Percentiles rank a stretch among this genome's conserved stretches.
These are phyloP conservation scores for Pao palembangensis DNA, from an alignment of 2,113 vertebrate genomes.

Conservation along the genomic window DNA sequence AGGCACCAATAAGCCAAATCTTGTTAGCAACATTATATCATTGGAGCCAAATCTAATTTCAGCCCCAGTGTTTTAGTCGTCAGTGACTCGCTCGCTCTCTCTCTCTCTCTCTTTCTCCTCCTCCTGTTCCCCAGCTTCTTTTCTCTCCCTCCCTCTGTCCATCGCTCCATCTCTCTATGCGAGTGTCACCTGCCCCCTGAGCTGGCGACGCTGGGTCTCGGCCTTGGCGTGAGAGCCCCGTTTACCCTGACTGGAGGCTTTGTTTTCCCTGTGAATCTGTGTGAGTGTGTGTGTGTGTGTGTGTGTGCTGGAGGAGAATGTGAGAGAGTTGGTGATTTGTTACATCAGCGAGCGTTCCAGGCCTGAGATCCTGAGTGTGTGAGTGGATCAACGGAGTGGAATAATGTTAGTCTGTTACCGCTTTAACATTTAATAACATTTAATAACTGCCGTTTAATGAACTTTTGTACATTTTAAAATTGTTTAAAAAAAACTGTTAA, in stretches of 20 bases:
- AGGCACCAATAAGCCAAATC: constrained; percentile 76
- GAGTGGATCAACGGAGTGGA: constrained; percentile 14
- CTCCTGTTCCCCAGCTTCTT: constrained; percentile 15
- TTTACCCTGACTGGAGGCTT: constrained; percentile 69
- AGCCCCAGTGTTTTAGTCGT: constrained; percentile 62
- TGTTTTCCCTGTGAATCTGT: constrained; percentile 65
- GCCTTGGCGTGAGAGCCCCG: constrained; percentile 67
- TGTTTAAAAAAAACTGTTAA: constrained; percentile 17
- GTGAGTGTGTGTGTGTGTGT: constrained; percentile 23
- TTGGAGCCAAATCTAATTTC: constrained; percentile 75
- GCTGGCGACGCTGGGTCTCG: constrained; percentile 69
- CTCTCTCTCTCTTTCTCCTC: no score
- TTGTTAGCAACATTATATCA: constrained; percentile 74
- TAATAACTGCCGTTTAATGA: background rate
- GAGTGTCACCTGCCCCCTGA: constrained; percentile 69
- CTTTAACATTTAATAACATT: no score
- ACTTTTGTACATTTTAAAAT: constrained; percentile 15
- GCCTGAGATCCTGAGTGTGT: constrained; percentile 29
- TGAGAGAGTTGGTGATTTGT: constrained; percentile 61
- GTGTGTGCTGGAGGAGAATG: constrained; percentile 49
- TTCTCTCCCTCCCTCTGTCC: constrained; percentile 30
- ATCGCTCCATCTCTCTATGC: constrained; percentile 53
- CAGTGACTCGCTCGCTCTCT: constrained; percentile 30
- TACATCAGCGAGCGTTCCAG: constrained; percentile 62
- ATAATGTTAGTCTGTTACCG: background rate